A percentile compares a stretch with the other conserved stretches of the same genome.
Conservation (phyloP, 1,140 invertebrate genomes). For the Caenorhabditis briggsae region DNA sequence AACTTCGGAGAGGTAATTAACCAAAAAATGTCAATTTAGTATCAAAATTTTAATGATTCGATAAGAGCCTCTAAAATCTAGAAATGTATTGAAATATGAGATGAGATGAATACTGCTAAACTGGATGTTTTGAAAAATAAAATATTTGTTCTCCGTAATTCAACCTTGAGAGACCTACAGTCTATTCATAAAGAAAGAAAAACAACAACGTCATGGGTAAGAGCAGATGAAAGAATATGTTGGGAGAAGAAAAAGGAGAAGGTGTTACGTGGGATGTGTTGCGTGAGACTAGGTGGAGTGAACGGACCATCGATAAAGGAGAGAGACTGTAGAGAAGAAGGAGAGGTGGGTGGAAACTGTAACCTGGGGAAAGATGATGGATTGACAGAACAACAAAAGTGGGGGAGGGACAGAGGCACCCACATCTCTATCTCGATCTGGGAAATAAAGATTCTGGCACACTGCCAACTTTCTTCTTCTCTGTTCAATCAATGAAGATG, state of each 20-base stretch:
- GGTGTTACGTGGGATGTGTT: not conserved
- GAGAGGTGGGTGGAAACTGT: not conserved
- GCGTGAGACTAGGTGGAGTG: not conserved
- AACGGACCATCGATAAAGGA: not conserved
- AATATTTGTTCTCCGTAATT: not conserved
- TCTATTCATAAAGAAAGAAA: not conserved
- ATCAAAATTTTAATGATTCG: not conserved
- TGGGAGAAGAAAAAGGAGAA: not conserved
- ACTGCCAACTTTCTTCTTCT: not conserved
- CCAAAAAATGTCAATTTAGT: not conserved
- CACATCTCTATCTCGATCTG: conserved; percentile 26
- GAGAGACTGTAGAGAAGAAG: conserved; percentile 2
- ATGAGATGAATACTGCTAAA: too few species aligned
- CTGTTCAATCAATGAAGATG: conserved; percentile 21
- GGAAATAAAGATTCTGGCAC: conserved; percentile 43
- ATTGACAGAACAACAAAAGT: conserved; percentile 31
- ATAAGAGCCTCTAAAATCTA: not conserved
- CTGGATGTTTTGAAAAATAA: too few species aligned
- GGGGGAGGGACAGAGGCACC: not conserved
- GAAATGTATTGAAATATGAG: not conserved
- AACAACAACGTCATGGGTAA: not conserved
- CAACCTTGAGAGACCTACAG: not conserved
- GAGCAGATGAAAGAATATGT: not conserved
- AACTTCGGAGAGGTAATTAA: not conserved
- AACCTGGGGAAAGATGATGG: not conserved